These are phyloP conservation scores for Cephus nigrinus DNA, from an alignment of 2,888 invertebrate genomes.

Conservation along the genomic window DNA sequence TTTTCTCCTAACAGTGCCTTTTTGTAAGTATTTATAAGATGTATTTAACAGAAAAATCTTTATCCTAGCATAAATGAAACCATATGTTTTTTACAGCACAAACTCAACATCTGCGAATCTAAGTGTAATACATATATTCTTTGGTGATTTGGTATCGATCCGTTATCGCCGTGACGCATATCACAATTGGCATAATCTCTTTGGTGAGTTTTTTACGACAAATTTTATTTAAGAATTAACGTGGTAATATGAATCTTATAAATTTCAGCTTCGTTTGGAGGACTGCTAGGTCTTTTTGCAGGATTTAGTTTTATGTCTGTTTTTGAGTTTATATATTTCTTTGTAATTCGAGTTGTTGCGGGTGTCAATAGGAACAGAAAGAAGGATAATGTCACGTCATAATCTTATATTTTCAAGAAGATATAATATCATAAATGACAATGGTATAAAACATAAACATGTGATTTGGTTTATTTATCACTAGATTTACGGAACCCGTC, in stretches of 20 bases:
- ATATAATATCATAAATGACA: conserved; percentile 3
- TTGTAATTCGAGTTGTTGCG: conserved; percentile 68
- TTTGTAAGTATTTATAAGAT: conserved; percentile 65
- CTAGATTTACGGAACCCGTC: too few relatives aligned
- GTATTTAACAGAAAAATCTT: background rate
- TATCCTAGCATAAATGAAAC: background rate
- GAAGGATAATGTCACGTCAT: background rate
- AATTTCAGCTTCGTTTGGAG: conserved; percentile 77
- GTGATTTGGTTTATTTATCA: conserved; percentile 13
- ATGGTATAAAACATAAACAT: background rate
- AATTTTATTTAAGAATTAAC: conserved; percentile 6
- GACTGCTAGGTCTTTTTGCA: conserved; percentile 75
- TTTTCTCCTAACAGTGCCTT: conserved; percentile 66
- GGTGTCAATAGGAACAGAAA: conserved; percentile 24
- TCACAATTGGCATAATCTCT: conserved; percentile 77
- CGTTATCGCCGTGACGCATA: conserved; percentile 75
- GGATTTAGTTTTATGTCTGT: conserved; percentile 79
- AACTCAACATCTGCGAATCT: conserved; percentile 67
- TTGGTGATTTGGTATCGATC: conserved; percentile 75
- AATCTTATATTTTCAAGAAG: conserved; percentile 9
- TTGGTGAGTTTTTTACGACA: conserved; percentile 68
- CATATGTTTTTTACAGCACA: conserved; percentile 61
- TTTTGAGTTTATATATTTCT: conserved; percentile 75
- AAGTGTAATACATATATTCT: conserved; percentile 74
- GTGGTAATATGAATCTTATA: background rate